phyloP scores from a whole-genome alignment of 2,797 vertebrate genomes.

The Amblyraja radiata region DNA sequence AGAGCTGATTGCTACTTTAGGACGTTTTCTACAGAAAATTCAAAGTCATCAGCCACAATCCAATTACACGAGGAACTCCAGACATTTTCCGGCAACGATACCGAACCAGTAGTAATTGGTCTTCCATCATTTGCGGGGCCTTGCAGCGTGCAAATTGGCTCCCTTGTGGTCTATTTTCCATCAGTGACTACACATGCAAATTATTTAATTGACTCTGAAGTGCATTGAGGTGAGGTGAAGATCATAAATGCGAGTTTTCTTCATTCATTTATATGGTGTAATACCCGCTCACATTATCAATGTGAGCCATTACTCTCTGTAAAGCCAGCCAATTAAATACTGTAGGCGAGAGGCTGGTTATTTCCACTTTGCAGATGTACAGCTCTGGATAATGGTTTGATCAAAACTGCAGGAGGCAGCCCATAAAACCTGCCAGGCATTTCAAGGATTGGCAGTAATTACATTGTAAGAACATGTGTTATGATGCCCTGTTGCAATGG shows the following conservation, averaged over 20 bases:
- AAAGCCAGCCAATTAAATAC: background rate
- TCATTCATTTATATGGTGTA: background rate
- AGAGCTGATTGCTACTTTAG: too few relatives aligned
- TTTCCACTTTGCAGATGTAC: background rate
- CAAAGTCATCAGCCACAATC: too few relatives aligned
- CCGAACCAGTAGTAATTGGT: background rate
- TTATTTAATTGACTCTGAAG: background rate
- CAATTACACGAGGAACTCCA: too few relatives aligned
- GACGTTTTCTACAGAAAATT: too few relatives aligned
- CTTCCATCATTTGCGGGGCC: background rate
- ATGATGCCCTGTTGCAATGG: background rate
- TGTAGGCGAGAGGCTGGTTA: background rate
- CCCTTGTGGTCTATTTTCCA: background rate
- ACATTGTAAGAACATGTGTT: background rate
- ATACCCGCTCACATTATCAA: background rate
- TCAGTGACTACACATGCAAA: background rate
- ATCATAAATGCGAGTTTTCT: background rate
- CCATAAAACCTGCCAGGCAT: background rate
- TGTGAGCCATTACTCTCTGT: background rate
- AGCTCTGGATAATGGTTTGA: background rate
- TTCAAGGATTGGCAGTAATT: conserved; percentile 8
- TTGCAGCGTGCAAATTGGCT: background rate
- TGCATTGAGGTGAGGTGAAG: background rate
- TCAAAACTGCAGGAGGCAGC: background rate
- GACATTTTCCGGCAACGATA: background rate